Conservation (phyloP, 2,113 vertebrate species). For the Megaleporinus macrocephalus region DNA sequence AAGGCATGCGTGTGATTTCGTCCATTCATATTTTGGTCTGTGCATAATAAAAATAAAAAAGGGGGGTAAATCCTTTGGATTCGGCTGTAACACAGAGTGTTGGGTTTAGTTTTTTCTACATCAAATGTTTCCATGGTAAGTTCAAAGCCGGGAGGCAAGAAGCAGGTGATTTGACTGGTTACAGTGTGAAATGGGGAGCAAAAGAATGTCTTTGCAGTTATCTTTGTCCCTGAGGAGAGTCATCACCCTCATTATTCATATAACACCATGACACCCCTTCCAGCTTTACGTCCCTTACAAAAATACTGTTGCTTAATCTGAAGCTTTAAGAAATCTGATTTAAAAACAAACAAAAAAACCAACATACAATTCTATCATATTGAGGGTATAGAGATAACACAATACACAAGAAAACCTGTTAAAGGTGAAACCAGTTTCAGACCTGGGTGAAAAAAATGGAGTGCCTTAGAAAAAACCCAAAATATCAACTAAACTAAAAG, state of each 20-base stretch:
- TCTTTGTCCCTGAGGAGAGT: slow-evolving; percentile 1
- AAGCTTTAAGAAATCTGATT: background rate
- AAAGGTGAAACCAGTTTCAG: background rate
- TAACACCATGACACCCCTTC: background rate
- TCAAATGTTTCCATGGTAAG: background rate
- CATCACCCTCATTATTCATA: background rate
- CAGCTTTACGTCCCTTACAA: background rate
- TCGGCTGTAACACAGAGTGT: slow-evolving; percentile 2
- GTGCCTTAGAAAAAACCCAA: background rate
- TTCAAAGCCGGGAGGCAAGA: background rate
- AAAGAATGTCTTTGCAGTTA: background rate
- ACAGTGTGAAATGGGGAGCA: background rate
- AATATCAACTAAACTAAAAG: background rate
- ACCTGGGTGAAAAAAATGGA: background rate
- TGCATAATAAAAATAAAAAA: background rate
- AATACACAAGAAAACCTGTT: background rate
- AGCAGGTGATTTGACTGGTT: background rate
- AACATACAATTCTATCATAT: background rate
- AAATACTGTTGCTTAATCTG: background rate
- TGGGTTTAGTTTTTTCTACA: background rate
- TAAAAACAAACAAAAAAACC: background rate
- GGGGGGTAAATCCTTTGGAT: slow-evolving; percentile 3
- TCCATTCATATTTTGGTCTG: background rate
- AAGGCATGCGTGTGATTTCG: background rate
- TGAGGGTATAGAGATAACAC: background rate